Conservation (phyloP, 2,888 invertebrate genomes). For the Cheilosia pagana region DNA sequence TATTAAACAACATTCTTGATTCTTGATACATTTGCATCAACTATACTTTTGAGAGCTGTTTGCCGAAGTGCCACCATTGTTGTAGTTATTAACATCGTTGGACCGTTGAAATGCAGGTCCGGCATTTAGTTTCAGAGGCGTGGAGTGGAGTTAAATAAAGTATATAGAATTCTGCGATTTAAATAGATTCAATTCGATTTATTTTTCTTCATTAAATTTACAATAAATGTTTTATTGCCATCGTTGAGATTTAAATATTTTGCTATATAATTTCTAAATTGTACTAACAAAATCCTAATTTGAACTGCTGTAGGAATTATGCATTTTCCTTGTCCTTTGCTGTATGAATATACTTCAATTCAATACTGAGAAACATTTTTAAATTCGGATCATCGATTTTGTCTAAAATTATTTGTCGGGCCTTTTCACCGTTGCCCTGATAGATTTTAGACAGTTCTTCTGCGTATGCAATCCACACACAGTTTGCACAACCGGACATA, state of each 20-base stretch:
- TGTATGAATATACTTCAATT: constrained; percentile 85
- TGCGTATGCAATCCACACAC: constrained; percentile 96
- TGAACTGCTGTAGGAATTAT: too few relatives aligned
- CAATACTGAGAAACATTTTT: constrained; percentile 91
- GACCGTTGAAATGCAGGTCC: too few relatives aligned
- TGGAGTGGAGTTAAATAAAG: background rate
- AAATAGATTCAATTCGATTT: too few relatives aligned
- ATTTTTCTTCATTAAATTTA: too few relatives aligned
- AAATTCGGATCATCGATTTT: constrained; percentile 92
- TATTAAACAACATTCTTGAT: too few relatives aligned
- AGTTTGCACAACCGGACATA: constrained; percentile 95
- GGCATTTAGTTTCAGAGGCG: too few relatives aligned
- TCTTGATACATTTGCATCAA: too few relatives aligned
- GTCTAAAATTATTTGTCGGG: constrained; percentile 88
- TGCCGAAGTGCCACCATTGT: too few relatives aligned
- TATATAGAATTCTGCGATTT: background rate
- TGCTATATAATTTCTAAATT: constrained; percentile 2
- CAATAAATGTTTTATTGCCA: too few relatives aligned
- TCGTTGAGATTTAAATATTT: background rate
- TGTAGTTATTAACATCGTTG: too few relatives aligned
- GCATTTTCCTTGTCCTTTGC: background rate
- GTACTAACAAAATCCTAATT: background rate
- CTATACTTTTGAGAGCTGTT: too few relatives aligned
- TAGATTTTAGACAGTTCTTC: constrained; percentile 88
- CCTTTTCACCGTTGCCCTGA: constrained; percentile 88